Percentiles rank a stretch among this genome's conserved stretches.
Evolutionary conservation across 2,797 vertebrate species (phyloP).

Genomic region (Gambusia yucatana): DNA sequence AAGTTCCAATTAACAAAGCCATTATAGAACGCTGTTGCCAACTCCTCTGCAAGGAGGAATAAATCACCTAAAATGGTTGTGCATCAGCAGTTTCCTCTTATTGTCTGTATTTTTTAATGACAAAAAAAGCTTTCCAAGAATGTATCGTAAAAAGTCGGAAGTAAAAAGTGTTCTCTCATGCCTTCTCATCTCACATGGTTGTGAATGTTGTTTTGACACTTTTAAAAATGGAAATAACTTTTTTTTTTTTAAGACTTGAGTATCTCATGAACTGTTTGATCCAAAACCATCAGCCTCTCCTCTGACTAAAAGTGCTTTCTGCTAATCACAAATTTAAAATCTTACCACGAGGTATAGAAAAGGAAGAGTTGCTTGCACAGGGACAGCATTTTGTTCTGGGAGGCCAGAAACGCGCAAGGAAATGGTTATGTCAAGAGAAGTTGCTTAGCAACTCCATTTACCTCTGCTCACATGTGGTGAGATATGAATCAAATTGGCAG

Average conservation of each 20-base stretch:
- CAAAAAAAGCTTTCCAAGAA: background rate
- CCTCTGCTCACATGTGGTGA: constrained; percentile 26
- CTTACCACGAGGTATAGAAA: background rate
- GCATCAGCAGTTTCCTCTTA: background rate
- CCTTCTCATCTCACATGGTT: background rate
- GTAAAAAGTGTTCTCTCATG: background rate
- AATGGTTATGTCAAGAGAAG: constrained; percentile 43
- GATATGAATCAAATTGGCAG: constrained; percentile 51
- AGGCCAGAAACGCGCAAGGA: constrained; percentile 29
- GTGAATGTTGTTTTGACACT: background rate
- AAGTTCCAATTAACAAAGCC: no score
- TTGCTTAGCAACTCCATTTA: constrained; percentile 71
- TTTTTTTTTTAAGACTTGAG: background rate
- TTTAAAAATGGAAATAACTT: background rate
- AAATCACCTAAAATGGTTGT: background rate
- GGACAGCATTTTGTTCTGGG: constrained; percentile 17
- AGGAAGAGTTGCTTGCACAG: background rate
- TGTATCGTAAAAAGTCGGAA: background rate
- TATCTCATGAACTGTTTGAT: background rate
- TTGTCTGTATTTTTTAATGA: background rate
- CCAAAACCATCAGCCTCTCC: background rate
- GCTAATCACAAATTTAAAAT: background rate
- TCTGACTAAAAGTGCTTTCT: background rate
- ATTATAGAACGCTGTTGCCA: no score
- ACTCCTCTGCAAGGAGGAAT: no score